Evolutionary conservation across 2,888 invertebrate species (phyloP).

Genomic region (Lysandra coridon): DNA sequence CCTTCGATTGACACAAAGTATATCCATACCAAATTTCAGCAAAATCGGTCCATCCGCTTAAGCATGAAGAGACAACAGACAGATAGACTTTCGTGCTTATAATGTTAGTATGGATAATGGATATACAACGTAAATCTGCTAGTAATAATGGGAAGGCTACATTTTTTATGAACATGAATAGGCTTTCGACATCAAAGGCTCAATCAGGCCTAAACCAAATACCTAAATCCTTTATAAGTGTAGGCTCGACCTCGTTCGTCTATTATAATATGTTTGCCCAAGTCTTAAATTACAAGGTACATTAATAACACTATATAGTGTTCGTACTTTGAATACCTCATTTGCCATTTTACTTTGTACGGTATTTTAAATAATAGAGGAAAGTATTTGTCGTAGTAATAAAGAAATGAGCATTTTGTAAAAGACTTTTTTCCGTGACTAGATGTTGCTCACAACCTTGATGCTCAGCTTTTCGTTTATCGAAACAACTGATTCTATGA

Average conservation of each 20-base stretch:
- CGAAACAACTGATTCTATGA: no score
- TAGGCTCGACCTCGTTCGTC: not conserved
- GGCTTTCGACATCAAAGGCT: conserved; percentile 4
- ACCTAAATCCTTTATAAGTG: conserved; percentile 9
- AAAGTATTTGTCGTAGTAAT: not conserved
- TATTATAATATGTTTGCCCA: not conserved
- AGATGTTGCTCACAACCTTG: no score
- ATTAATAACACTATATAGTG: not conserved
- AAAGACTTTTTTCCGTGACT: no score
- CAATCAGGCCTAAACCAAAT: not conserved
- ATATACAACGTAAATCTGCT: not conserved
- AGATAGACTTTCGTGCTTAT: no score
- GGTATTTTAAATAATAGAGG: not conserved
- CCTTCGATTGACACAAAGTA: no score
- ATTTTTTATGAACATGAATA: not conserved
- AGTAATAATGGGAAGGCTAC: not conserved
- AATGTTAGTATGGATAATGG: no score
- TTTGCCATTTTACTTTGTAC: not conserved
- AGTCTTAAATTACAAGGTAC: not conserved
- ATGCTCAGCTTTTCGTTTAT: no score
- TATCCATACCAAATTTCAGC: no score
- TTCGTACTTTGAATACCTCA: not conserved
- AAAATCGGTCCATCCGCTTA: no score
- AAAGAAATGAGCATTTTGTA: not conserved
- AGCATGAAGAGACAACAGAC: no score